A percentile compares a stretch with the other conserved stretches of the same genome.
Conservation (phyloP, 2,888 invertebrate species). For the Mesoligia furuncula region DNA sequence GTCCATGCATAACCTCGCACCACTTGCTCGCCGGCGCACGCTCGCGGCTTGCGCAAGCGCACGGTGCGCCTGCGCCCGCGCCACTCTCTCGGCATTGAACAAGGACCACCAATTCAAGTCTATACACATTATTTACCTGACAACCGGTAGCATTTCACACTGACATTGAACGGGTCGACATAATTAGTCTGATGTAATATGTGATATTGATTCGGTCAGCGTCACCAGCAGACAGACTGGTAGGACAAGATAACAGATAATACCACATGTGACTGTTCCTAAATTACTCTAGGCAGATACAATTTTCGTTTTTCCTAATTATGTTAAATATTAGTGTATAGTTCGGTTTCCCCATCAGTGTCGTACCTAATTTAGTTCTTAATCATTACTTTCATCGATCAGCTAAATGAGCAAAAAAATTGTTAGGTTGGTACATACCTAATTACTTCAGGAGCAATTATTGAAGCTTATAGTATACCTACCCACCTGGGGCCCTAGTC, state of each 20-base stretch:
- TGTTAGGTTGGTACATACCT: no score
- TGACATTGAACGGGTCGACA: conserved; percentile 65
- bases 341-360: not conserved
- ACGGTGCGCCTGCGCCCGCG: conserved; percentile 40
- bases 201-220: conserved; percentile 55
- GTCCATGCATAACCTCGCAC: conserved; percentile 87
- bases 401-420: not conserved
- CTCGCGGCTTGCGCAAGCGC: conserved; percentile 74
- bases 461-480: no score
- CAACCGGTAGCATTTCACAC: conserved; percentile 58
- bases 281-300: no score
- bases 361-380: not conserved
- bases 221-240: conserved; percentile 29
- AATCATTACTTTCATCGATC: not conserved
- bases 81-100: conserved; percentile 89
- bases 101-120: conserved; percentile 74
- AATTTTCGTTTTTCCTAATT: no score
- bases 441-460: not conserved
- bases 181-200: conserved; percentile 60
- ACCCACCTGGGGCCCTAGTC: no score
- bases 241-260: conserved; percentile 11
- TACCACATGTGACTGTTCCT: no score
- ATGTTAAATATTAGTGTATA: no score
- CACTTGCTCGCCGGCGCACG: conserved; percentile 77
- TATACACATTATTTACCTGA: conserved; percentile 61